phyloP scores from a whole-genome alignment of 2,113 vertebrate species.

The Etheostoma cragini region DNA sequence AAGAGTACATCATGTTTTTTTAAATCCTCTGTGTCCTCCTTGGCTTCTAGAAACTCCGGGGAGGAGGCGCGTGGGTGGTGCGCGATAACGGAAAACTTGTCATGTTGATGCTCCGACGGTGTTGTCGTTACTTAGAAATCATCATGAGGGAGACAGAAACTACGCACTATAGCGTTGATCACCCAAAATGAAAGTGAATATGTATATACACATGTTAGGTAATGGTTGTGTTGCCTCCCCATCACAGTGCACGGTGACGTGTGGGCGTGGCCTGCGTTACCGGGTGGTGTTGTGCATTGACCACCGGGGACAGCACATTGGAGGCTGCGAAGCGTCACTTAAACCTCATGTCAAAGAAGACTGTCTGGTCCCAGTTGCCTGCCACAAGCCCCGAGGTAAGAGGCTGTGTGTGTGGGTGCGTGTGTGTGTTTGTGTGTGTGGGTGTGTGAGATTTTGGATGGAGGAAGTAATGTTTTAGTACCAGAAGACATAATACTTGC shows the following conservation, averaged over 20 bases:
- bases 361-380: constrained; percentile 89
- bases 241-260: constrained; percentile 92
- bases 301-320: constrained; percentile 91
- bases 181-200: neutral
- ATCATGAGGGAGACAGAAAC: too few species aligned
- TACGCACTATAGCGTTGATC: too few species aligned
- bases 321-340: constrained; percentile 88
- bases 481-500: neutral
- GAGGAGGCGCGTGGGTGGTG: too few species aligned
- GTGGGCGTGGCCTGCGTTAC: constrained; percentile 91
- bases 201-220: neutral
- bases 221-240: neutral
- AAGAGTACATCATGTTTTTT: too few species aligned
- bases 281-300: constrained; percentile 93
- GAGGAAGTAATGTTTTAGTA: neutral
- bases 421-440: neutral
- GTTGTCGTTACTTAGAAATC: too few species aligned
- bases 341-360: constrained; percentile 96
- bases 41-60: too few species aligned
- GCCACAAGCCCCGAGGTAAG: constrained; percentile 92
- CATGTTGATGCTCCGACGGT: too few species aligned
- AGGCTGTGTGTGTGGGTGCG: neutral
- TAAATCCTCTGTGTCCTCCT: too few species aligned
- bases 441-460: neutral
- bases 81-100: too few species aligned